Percentiles rank a stretch among this genome's conserved stretches.
Evolutionary conservation across 2,888 invertebrate genomes (phyloP).

Genomic region (Tolmerus cingulatus): DNA sequence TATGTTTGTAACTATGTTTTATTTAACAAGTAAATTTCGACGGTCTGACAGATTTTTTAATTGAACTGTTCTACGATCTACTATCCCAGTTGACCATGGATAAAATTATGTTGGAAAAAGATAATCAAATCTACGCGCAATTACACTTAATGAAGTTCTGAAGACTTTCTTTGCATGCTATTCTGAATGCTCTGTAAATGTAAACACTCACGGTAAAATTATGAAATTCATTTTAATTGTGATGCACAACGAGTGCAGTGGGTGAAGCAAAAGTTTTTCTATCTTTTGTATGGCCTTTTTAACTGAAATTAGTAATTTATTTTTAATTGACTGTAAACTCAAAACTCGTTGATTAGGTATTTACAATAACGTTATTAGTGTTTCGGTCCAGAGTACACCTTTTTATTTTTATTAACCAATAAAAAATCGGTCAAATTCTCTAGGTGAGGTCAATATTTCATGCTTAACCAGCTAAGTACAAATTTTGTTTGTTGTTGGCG

Average conservation of each 20-base stretch:
- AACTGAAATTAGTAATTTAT: not conserved
- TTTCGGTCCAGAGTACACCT: no score
- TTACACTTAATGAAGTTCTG: not conserved
- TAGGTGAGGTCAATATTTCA: no score
- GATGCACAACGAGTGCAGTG: slow-evolving; percentile 61
- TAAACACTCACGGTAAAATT: not conserved
- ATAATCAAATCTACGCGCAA: not conserved
- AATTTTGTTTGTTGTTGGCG: no score
- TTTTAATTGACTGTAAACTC: no score
- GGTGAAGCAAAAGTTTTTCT: slow-evolving; percentile 55
- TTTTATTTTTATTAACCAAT: no score
- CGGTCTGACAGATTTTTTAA: not conserved
- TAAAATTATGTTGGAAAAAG: not conserved
- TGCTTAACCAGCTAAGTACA: no score
- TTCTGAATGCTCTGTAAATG: not conserved
- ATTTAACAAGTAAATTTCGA: no score
- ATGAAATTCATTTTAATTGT: slow-evolving; percentile 39
- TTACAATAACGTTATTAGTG: no score
- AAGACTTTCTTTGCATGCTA: slow-evolving; percentile 22
- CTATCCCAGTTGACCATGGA: not conserved
- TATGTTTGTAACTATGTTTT: no score
- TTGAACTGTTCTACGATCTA: not conserved
- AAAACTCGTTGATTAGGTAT: no score
- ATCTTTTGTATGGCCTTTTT: not conserved
- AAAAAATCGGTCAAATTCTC: no score